Evolutionary conservation across 2,888 invertebrate species (phyloP), one percentile per base, ranked within the genome.

Genomic region (Fragum sueziense): DNA sequence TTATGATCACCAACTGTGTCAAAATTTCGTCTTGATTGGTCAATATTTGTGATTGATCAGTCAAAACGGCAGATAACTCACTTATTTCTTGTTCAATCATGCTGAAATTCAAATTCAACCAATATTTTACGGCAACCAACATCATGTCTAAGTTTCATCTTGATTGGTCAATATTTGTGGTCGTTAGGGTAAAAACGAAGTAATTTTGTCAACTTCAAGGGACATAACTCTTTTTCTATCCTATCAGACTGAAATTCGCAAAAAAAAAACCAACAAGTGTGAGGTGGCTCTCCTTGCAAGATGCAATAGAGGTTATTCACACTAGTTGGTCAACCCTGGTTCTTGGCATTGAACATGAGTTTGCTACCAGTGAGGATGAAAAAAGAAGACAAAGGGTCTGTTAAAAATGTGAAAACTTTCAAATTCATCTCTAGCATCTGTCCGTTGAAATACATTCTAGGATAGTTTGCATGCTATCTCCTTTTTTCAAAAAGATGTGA

Each of bases 321-420:
- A 54, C 62, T 22, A 27, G 65, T 41, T 76, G 22, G 20, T 76
- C 71, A 22, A 54, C 57, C 34, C 57, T 76, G 37, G 57, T 76
- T 57, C 29, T 76, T 11, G 59, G 76, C 11, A 37, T 76, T n/a
- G 76, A 71, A 37, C 65, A 71, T 76, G 68, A 76, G 67, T 2
- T 61, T 14, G 37, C 76, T 17, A 29, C 59, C 27, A 57, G 37
- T 47, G 76, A 71, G 6, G 76, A 67, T 4, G 62, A 27, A 33
- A 34, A 29, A 29, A 37, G 17, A 76, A 70, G 41, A 62, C 70
- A 0, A 70, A 33, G 62, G 71, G 74, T 17, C 59, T 74, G 31
- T 34, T 70, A 7, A 79, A 71, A 54, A 74, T 33, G 54, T 79
- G 7, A 79, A 74, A 67, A 68, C 31, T 27, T 68, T 71, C 31